Evolutionary conservation across 2,113 vertebrate genomes (phyloP).

Genomic region (Saimiri boliviensis): DNA sequence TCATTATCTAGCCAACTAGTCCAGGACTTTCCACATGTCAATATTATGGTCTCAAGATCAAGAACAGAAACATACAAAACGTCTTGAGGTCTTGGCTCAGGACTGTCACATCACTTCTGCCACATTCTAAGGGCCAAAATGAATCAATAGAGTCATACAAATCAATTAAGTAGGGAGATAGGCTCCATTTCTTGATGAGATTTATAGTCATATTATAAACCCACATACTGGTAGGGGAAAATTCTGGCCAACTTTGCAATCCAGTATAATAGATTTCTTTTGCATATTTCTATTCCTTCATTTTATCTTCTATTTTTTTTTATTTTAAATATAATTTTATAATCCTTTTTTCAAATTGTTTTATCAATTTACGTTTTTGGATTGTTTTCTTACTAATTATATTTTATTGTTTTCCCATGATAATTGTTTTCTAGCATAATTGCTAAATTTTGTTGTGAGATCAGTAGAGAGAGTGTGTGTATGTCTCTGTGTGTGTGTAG

Average conservation of each 20-base stretch:
- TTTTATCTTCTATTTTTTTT: background rate
- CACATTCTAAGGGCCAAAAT: background rate
- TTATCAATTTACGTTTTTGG: background rate
- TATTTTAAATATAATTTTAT: background rate
- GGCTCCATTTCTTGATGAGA: background rate
- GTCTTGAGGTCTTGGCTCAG: background rate
- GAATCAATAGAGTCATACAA: background rate
- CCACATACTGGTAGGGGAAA: background rate
- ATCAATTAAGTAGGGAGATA: background rate
- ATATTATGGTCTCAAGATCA: background rate
- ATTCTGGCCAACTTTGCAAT: background rate
- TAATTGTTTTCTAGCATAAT: background rate
- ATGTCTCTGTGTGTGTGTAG: background rate
- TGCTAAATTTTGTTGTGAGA: background rate
- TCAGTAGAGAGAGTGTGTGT: background rate
- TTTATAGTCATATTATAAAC: background rate
- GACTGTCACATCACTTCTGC: background rate
- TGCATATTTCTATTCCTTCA: background rate
- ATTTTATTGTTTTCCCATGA: background rate
- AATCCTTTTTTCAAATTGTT: background rate
- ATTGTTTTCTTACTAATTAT: background rate
- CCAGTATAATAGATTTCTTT: background rate
- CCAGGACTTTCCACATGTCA: rapidly evolving
- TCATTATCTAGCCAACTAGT: background rate
- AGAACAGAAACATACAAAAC: background rate